Conservation (phyloP, 1,140 invertebrate species). For the Aphaenogaster ashmeadi region DNA sequence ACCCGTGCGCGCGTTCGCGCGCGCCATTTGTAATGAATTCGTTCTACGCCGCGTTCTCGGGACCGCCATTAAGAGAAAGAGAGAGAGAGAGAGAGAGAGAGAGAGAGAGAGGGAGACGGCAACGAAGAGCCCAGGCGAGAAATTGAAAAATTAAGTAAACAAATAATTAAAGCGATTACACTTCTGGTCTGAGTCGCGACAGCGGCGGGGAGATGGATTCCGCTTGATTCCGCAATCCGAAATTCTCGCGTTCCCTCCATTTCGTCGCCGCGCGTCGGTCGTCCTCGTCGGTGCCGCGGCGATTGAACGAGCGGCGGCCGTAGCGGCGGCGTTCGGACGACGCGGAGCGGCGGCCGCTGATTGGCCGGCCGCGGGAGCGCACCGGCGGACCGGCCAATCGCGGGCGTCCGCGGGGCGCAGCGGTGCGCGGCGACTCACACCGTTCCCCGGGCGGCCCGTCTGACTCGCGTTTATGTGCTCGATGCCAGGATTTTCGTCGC, state of each 20-base stretch:
- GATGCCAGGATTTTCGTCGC: slow-evolving; percentile 75
- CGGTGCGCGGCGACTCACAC: slow-evolving; percentile 15
- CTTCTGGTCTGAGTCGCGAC: too few relatives aligned
- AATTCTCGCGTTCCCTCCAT: slow-evolving; percentile 11
- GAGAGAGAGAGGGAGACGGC: too few relatives aligned
- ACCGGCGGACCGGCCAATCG: slow-evolving; percentile 43
- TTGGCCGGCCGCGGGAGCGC: background rate
- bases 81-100: too few relatives aligned
- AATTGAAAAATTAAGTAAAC: background rate
- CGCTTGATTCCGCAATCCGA: background rate
- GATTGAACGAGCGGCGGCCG: background rate
- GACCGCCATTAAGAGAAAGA: too few relatives aligned
- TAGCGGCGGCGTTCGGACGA: too few relatives aligned
- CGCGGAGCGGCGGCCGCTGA: background rate
- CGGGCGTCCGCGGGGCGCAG: background rate
- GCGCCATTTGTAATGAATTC: background rate
- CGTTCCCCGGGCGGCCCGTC: slow-evolving; percentile 30
- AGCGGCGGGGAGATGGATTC: background rate
- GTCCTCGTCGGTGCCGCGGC: background rate
- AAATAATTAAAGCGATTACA: slow-evolving; percentile 3
- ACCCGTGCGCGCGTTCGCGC: too few relatives aligned
- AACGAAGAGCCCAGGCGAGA: too few relatives aligned
- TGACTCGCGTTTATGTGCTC: slow-evolving; percentile 61
- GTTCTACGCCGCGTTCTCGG: background rate
- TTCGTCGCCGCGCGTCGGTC: background rate